Evolutionary conservation across 2,797 vertebrate species (phyloP), one percentile per base, ranked within the genome.

Genomic region (Sebastiscus tertius): DNA sequence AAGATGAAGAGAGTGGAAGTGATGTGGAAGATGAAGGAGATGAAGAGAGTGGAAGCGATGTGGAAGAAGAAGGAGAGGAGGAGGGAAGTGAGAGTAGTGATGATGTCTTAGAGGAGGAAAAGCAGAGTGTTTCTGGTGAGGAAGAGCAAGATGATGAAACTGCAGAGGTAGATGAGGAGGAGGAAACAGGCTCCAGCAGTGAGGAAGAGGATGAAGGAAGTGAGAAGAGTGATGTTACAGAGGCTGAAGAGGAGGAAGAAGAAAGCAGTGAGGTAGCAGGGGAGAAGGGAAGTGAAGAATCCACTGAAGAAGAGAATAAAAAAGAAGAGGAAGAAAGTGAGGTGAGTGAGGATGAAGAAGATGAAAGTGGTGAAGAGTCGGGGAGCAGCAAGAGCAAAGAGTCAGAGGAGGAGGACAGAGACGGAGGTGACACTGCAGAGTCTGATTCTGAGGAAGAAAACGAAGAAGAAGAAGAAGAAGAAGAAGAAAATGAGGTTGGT

Each of bases 281-380:
- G 63, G 70, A 22, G 54, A 10, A 73, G 46, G 14, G 63, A 58
- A 81, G 64, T 55, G 63, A 82, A 71, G 69, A 65, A 16, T 72
- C 5, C 0, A 69, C 29, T 42, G 79, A 75, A 13, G 70, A 76
- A 66, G 69, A 79, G 56, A 61, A 60, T 26, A 39, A 79, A 68
- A 81, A 79, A 5, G 62, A 86, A 46, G 84, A 82, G 46, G 75
- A 84, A 5, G 87, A 75, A 3, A 80, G 70, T 31, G 69, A 69
- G 6, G 59, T 55, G 60, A 82, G 70, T 65, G 72, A 88, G 31
- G 71, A 78, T 29, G 82, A 91, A 52, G 85, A 89, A 22, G 70
- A 84, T 24, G 77, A 83, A 64, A 80, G 60, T 13, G 3, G 4
- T 14, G 79, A 83, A 33, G 86, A 86, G 52, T 82, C 68, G 0